phyloP scores from a whole-genome alignment of 2,888 invertebrate genomes.

The Tetrapedia diversipes region DNA sequence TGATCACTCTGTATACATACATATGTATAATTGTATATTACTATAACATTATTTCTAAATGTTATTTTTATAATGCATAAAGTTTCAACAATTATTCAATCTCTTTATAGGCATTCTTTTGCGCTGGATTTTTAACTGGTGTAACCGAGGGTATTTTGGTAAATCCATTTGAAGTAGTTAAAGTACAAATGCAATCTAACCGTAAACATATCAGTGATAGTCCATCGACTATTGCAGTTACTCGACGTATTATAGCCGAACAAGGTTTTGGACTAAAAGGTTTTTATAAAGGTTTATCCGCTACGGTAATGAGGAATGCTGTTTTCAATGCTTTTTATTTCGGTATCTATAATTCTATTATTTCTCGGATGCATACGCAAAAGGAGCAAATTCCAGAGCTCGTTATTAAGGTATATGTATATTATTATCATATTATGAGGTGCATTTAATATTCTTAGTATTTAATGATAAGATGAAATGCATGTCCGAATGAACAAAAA shows the following conservation, averaged over 20 bases:
- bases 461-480: neutral
- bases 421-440: neutral
- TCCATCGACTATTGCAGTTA: slow-evolving; percentile 91
- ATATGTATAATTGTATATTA: too few relatives aligned
- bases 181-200: slow-evolving; percentile 94
- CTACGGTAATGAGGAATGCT: slow-evolving; percentile 95
- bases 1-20: too few relatives aligned
- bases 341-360: slow-evolving; percentile 95
- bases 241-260: slow-evolving; percentile 89
- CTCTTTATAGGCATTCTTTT: slow-evolving; percentile 89
- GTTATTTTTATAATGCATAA: neutral
- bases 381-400: slow-evolving; percentile 89
- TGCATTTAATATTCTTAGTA: neutral
- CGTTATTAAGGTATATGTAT: slow-evolving; percentile 85
- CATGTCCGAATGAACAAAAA: too few relatives aligned
- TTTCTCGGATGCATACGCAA: slow-evolving; percentile 85
- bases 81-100: neutral
- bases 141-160: slow-evolving; percentile 95
- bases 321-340: slow-evolving; percentile 97
- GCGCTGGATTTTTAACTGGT: slow-evolving; percentile 95
- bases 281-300: slow-evolving; percentile 93
- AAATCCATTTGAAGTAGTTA: slow-evolving; percentile 98
- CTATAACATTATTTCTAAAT: neutral
- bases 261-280: slow-evolving; percentile 92
- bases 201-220: slow-evolving; percentile 86